Conservation (phyloP, 2,797 vertebrate species). For the Pseudochromis fuscus region DNA sequence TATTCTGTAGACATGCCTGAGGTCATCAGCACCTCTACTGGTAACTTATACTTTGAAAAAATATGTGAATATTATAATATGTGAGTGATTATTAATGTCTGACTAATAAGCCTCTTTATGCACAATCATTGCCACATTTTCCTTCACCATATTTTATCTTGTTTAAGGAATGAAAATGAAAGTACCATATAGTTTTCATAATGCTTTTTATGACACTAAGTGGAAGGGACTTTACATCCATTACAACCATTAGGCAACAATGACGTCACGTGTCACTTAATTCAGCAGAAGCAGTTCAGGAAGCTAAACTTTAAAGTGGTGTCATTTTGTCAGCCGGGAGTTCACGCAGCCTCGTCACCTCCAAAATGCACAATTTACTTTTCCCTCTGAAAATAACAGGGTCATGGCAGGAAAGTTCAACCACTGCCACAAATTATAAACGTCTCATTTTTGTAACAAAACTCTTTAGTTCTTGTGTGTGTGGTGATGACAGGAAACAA, state of each 20-base stretch:
- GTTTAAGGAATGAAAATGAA: too few species aligned
- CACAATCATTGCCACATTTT: too few species aligned
- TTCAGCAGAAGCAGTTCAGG: not conserved
- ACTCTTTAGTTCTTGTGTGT: not conserved
- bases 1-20: too few species aligned
- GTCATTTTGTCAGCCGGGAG: conserved; percentile 16
- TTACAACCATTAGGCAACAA: conserved; percentile 22
- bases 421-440: conserved; percentile 12
- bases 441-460: conserved; percentile 3
- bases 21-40: too few species aligned
- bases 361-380: not conserved
- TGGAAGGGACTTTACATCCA: not conserved
- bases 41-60: too few species aligned
- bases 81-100: too few species aligned
- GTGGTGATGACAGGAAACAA: conserved; percentile 5
- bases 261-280: conserved; percentile 3
- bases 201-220: conserved; percentile 6
- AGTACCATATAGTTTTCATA: too few species aligned
- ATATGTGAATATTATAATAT: too few species aligned
- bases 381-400: conserved; percentile 6
- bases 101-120: too few species aligned
- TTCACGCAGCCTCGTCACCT: not conserved
- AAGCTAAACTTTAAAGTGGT: conserved; percentile 44
- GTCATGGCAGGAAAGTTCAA: conserved; percentile 10
- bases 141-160: too few species aligned